Evolutionary conservation across 2,797 vertebrate species (phyloP).

Genomic region (Podargus strigoides): DNA sequence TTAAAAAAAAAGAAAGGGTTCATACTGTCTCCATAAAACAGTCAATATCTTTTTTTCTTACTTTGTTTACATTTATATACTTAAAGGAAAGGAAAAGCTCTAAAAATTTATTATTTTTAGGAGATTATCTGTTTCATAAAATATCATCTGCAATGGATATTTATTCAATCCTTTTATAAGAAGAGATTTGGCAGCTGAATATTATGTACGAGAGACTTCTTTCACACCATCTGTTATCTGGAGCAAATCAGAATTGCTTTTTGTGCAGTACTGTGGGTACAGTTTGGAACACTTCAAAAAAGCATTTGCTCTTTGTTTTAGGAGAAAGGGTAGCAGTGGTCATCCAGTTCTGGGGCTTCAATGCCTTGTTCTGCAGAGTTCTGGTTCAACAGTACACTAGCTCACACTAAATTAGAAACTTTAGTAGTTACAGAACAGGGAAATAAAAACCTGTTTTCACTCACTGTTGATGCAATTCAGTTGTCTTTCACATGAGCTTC

Average conservation of each 20-base stretch:
- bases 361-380: background rate
- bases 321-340: background rate
- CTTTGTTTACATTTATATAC: background rate
- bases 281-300: background rate
- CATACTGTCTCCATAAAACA: background rate
- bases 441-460: background rate
- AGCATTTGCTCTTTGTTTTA: background rate
- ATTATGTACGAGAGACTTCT: conserved; percentile 35
- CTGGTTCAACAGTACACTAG: background rate
- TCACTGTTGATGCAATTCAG: background rate
- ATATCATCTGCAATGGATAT: conserved; percentile 26
- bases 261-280: background rate
- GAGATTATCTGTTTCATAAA: conserved; percentile 48
- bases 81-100: background rate
- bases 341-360: background rate
- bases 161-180: conserved; percentile 48
- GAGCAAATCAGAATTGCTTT: conserved; percentile 30
- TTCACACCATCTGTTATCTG: conserved; percentile 56
- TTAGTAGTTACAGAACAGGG: background rate
- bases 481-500: background rate
- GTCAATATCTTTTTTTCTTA: background rate
- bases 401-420: background rate
- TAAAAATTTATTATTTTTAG: background rate
- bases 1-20: background rate
- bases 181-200: conserved; percentile 47